A percentile compares a stretch with the other conserved stretches of the same genome.
These are phyloP conservation scores for Epicampocera succincta DNA, from an alignment of 2,888 invertebrate genomes.

Conservation along the genomic window DNA sequence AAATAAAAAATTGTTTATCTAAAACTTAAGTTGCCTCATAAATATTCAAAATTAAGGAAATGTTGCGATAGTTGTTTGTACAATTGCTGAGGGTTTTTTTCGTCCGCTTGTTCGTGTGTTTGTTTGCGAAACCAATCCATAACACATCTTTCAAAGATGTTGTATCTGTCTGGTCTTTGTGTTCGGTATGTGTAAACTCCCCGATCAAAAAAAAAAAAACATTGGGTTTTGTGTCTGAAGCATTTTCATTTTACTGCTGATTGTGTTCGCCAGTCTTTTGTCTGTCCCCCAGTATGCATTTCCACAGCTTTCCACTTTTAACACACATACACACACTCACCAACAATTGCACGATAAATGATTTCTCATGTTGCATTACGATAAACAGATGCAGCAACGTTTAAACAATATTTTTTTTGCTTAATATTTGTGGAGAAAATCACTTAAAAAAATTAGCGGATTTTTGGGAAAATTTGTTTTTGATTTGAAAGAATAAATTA, in stretches of 20 bases:
- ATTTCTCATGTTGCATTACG: slow-evolving; percentile 62
- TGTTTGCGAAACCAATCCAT: slow-evolving; percentile 53
- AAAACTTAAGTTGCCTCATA: slow-evolving; percentile 59
- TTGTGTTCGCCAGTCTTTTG: slow-evolving; percentile 1
- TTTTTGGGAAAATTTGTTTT: slow-evolving; percentile 27
- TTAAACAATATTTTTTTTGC: too few species aligned
- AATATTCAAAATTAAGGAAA: slow-evolving; percentile 67
- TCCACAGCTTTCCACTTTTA: slow-evolving; percentile 29
- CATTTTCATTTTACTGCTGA: slow-evolving; percentile 7
- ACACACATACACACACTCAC: slow-evolving; percentile 12
- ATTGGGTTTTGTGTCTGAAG: slow-evolving; percentile 20
- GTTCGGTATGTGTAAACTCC: slow-evolving; percentile 12
- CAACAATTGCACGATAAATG: slow-evolving; percentile 45
- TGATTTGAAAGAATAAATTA: slow-evolving; percentile 9
- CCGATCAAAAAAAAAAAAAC: not conserved
- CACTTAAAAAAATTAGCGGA: slow-evolving; percentile 18
- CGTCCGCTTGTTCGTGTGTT: too few species aligned
- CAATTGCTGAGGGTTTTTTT: not conserved
- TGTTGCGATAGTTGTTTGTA: slow-evolving; percentile 33
- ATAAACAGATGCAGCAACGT: slow-evolving; percentile 50
- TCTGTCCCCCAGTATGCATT: not conserved
- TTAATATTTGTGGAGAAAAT: slow-evolving; percentile 36
- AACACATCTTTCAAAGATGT: slow-evolving; percentile 49
- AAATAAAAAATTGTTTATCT: slow-evolving; percentile 53
- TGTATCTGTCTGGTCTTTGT: slow-evolving; percentile 15